Conservation (phyloP, 1,140 invertebrate genomes). For the Apis florea region DNA sequence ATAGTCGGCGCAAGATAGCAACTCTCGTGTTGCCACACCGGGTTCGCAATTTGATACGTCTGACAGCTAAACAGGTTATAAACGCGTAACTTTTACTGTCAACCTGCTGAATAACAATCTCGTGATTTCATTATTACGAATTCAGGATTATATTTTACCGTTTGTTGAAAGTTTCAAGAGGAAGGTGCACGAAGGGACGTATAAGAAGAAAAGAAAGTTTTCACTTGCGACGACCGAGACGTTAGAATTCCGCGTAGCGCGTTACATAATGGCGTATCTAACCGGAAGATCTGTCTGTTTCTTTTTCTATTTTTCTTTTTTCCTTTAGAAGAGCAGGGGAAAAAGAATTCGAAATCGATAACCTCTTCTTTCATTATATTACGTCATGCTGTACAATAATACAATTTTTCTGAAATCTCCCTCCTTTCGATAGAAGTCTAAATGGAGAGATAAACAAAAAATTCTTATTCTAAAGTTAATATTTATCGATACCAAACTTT, state of each 20-base stretch:
- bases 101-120: conserved; percentile 23
- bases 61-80: conserved; percentile 18
- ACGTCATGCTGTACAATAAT: too few relatives aligned
- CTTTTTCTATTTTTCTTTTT: not conserved
- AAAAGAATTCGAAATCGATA: not conserved
- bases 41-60: conserved; percentile 50
- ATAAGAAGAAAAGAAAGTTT: not conserved
- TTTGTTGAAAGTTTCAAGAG: conserved; percentile 3
- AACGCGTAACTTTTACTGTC: conserved; percentile 16
- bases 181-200: too few relatives aligned
- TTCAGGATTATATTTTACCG: conserved; percentile 5
- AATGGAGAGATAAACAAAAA: too few relatives aligned
- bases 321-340: not conserved
- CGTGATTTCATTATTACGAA: conserved; percentile 6
- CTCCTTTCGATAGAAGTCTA: too few relatives aligned
- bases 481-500: too few relatives aligned
- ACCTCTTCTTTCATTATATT: not conserved
- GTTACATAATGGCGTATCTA: not conserved
- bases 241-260: not conserved
- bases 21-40: conserved; percentile 27
- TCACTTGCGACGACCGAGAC: not conserved
- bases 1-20: conserved; percentile 28
- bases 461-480: too few relatives aligned
- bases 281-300: not conserved
- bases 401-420: too few relatives aligned